Percentiles rank a stretch among this genome's conserved stretches.
Evolutionary conservation across 2,888 invertebrate genomes (phyloP).

Genomic region (Dryobotodes eremita): DNA sequence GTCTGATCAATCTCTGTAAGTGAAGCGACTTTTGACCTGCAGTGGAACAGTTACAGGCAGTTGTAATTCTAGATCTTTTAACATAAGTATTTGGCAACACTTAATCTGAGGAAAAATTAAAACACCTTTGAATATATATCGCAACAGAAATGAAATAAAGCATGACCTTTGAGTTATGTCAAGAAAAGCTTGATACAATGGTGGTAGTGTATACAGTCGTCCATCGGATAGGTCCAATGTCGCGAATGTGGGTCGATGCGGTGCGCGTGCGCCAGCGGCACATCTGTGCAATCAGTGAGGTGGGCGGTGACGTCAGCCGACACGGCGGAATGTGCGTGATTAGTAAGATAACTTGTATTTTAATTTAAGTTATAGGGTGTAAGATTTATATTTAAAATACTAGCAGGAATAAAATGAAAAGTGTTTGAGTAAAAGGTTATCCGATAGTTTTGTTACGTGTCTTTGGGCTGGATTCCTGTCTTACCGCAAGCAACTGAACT

Average conservation of each 20-base stretch:
- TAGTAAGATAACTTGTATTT: constrained; percentile 31
- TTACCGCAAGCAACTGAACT: neutral
- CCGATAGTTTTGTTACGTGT: neutral
- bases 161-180: constrained; percentile 23
- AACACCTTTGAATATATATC: neutral
- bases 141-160: constrained; percentile 3
- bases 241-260: constrained; percentile 66
- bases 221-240: constrained; percentile 64
- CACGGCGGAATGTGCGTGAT: constrained; percentile 43
- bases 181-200: constrained; percentile 43
- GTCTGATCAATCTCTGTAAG: neutral
- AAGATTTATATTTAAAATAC: neutral
- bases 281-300: constrained; percentile 70
- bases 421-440: neutral
- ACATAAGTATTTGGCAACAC: neutral
- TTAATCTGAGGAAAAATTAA: neutral
- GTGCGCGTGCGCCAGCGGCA: constrained; percentile 27
- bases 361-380: neutral
- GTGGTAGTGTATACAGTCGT: constrained; percentile 40
- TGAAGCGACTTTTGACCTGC: neutral
- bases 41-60: neutral
- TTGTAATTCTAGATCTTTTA: too few species aligned
- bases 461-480: neutral
- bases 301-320: constrained; percentile 61
- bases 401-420: neutral